A percentile compares a stretch with the other conserved stretches of the same genome.
Conservation (phyloP, 2,113 vertebrate species). For the Calyptomena viridis region DNA sequence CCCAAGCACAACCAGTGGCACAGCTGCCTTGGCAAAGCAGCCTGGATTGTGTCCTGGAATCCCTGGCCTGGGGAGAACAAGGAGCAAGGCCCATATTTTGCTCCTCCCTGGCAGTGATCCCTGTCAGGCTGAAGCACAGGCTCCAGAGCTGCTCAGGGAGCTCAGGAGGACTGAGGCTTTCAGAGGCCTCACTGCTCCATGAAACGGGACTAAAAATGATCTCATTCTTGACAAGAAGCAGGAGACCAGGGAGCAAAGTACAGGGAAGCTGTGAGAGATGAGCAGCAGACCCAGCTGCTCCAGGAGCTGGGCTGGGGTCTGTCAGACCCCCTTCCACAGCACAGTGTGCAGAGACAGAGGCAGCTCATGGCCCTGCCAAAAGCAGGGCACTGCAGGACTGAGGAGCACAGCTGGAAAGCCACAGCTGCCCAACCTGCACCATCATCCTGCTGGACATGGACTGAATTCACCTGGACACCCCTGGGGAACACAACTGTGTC, state of each 20-base stretch:
- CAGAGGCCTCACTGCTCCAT: not conserved
- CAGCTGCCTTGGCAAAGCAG: not conserved
- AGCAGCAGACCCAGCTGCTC: not conserved
- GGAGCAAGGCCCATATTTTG: not conserved
- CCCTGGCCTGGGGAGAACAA: not conserved
- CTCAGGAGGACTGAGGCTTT: not conserved
- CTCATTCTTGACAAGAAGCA: not conserved
- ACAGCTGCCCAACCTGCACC: not conserved
- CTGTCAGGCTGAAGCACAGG: not conserved
- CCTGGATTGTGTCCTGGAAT: not conserved
- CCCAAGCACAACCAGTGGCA: not conserved
- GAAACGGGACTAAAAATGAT: not conserved
- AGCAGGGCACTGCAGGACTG: not conserved
- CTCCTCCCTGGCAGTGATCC: not conserved
- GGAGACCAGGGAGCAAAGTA: not conserved
- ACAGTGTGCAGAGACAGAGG: not conserved
- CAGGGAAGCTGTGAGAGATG: not conserved
- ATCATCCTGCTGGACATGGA: not conserved
- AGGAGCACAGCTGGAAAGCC: not conserved
- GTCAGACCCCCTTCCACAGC: not conserved
- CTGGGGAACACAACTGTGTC: rapidly evolving
- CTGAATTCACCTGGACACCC: not conserved
- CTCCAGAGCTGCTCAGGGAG: not conserved
- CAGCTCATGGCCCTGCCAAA: not conserved
- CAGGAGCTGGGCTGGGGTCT: not conserved